phyloP scores from a whole-genome alignment of 2,113 vertebrate genomes.

The Callaeas wilsoni region DNA sequence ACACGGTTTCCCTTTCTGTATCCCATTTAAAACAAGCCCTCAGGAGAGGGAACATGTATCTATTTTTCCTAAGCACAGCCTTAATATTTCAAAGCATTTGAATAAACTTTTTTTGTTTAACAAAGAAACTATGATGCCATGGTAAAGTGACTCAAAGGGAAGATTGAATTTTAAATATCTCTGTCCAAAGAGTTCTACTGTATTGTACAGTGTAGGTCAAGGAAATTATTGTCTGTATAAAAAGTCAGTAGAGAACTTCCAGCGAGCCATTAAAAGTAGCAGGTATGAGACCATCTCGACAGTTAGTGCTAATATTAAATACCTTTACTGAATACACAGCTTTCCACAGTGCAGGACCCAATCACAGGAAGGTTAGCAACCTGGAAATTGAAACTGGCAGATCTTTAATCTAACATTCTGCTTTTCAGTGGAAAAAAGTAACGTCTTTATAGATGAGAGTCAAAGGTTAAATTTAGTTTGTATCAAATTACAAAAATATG shows the following conservation, averaged over 20 bases:
- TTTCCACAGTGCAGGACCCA: conserved; percentile 38
- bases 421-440: conserved; percentile 62
- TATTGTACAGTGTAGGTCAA: background rate
- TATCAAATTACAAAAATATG: conserved; percentile 79
- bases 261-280: background rate
- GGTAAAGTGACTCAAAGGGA: background rate
- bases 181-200: background rate
- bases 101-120: conserved; percentile 35
- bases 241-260: background rate
- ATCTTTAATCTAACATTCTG: conserved; percentile 67
- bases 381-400: conserved; percentile 71
- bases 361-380: conserved; percentile 65
- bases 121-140: background rate
- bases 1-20: background rate
- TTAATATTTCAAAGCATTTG: conserved; percentile 45
- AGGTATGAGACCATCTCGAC: background rate
- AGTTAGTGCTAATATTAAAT: background rate
- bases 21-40: conserved; percentile 14
- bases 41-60: conserved; percentile 1
- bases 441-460: conserved; percentile 74
- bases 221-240: background rate
- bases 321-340: background rate
- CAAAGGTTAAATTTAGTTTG: conserved; percentile 81
- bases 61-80: conserved; percentile 3
- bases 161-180: background rate